Evolutionary conservation across 2,888 invertebrate species (phyloP), one percentile per base, ranked within the genome.

Genomic region (Priocnemis perturbator): DNA sequence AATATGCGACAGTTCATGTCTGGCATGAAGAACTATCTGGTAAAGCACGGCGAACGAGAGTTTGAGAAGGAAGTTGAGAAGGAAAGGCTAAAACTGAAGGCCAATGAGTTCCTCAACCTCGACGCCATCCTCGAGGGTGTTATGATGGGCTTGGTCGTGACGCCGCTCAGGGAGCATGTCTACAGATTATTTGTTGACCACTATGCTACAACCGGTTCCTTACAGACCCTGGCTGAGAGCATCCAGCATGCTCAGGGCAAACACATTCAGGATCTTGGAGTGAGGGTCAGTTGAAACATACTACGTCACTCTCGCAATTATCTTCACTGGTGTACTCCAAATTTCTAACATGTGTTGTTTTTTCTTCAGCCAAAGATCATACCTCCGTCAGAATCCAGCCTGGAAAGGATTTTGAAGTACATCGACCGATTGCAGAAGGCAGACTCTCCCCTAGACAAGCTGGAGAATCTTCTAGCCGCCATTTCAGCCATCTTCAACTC

Each of bases 1-100:
- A 96, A 96, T 85, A 96, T 98, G 91, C 93, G 98, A 0, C 98
- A 98, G 89, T 99, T 98, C 88, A 98, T 98, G 96, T 98, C 96
- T 17, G 98, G 98, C 65, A 98, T 99, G 94, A 98, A 98, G 89
- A 99, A 99, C 89, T 99, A 98, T 89, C 91, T 98, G 70, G 96
- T 98, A 44, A 98, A 98, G 85, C 97, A 98, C 83, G 98, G 98
- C 19, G 98, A 98, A 87, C 94, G 95, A 72, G 96, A 96, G 81
- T 96, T 98, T 87, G 96, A 97, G 86, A 94, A 94, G 81, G 94
- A 98, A 87, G 96, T 98, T 56, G 96, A 97, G 88, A 93, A 94
- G 82, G 96, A 97, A 88, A 91, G 96, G 75, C 91, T 93, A 64
- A 95, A 95, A 91, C 91, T 98, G 67, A 96, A 95, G 87, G 91